Base-by-base conservation (phyloP, 2,888 invertebrate species). In the Thumatha senex region DNA sequence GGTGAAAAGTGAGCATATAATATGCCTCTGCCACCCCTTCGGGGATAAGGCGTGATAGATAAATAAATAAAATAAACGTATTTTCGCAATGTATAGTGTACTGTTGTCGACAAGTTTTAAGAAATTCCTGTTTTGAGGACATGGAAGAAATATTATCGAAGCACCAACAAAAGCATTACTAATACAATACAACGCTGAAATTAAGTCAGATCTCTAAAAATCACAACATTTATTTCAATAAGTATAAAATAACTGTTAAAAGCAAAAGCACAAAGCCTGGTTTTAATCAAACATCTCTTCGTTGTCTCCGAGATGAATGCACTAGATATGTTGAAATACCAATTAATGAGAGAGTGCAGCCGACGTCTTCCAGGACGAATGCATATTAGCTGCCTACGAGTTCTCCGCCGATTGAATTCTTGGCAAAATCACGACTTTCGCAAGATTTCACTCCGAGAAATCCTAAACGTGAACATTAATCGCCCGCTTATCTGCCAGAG, bases 391-490 rank as follows among this genome's bases (percentile, higher is more conserved):
- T 66, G 62, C 61, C 61, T 67, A 56, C 55, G 51, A 46, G 46
- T 65, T 55, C 52, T 41, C 45, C 40, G 31, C 43, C 70, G 73
- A 83, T 84, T 86, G 82, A 84, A 82, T 81, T 81, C 82, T 80
- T 82, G 78, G 79, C 82, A 84, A 42, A 61, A 51, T 51, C 13
- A 12, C 10, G 2, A 40, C 12, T 33, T 40, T 40, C 13, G 10
- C 24, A 35, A 48, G 52, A 58, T 46, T 44, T 44, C 34, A 38
- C 48, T 45, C 33, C 49, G 43, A 59, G 46, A 48, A 51, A 40
- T 62, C 61, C 57, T 55, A 62, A 56, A 53, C 56, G 58, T 56
- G 34, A 65, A 65, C 63, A 60, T 71, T 69, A 66, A 71, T 68
- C 58, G 61, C 51, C 61, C 54, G 53, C 63, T 67, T 55, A 61